phyloP scores from a whole-genome alignment of 2,888 invertebrate species.

The Netelia virgata region DNA sequence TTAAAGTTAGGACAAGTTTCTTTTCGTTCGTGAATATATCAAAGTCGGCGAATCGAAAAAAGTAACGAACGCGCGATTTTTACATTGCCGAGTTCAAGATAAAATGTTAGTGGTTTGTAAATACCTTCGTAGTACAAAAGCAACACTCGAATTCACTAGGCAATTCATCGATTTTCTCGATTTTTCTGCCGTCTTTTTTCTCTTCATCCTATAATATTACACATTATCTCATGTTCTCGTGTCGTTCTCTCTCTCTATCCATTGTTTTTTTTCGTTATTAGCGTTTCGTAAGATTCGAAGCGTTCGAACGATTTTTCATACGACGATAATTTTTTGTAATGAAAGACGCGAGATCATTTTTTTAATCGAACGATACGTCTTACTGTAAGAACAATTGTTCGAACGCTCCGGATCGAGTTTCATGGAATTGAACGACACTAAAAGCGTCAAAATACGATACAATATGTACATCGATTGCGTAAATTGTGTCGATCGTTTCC shows the following conservation, averaged over 20 bases:
- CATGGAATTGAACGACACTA: constrained; percentile 48
- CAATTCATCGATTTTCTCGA: constrained; percentile 93
- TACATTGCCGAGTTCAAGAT: constrained; percentile 62
- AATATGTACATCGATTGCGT: constrained; percentile 18
- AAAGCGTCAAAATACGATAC: constrained; percentile 54
- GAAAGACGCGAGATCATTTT: neutral
- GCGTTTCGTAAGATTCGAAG: constrained; percentile 45
- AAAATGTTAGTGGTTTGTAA: constrained; percentile 81
- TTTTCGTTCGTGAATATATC: constrained; percentile 7
- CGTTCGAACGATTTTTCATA: constrained; percentile 54
- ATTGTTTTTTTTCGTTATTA: constrained; percentile 18
- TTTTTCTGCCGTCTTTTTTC: constrained; percentile 88
- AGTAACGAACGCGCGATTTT: constrained; percentile 40
- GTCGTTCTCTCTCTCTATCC: constrained; percentile 39
- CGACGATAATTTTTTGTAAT: neutral
- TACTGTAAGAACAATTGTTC: constrained; percentile 50
- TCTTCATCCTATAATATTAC: constrained; percentile 86
- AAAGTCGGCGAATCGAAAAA: constrained; percentile 9
- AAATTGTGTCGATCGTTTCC: constrained; percentile 28
- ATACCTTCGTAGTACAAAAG: constrained; percentile 98
- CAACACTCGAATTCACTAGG: constrained; percentile 98
- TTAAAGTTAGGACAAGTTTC: constrained; percentile 53
- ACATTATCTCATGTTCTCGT: constrained; percentile 76
- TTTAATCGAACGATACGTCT: neutral
- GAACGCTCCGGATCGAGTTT: constrained; percentile 58